phyloP scores from a whole-genome alignment of 1,140 invertebrate species.

The Aphelenchoides besseyi region DNA sequence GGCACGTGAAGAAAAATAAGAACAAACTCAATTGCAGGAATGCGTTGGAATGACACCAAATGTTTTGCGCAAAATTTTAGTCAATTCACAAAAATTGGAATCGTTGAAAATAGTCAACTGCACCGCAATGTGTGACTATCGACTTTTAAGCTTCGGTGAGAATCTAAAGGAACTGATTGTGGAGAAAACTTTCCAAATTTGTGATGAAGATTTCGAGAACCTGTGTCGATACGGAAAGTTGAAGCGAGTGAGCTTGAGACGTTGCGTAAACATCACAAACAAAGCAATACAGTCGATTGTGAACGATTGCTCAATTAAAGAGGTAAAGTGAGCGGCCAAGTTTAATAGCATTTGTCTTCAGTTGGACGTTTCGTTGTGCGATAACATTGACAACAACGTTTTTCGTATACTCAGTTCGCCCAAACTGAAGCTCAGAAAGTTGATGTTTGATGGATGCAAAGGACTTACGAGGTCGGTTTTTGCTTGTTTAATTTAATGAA shows the following conservation, averaged over 20 bases:
- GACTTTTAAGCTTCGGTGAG: background rate
- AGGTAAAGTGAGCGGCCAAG: constrained; percentile 23
- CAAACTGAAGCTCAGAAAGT: constrained; percentile 2
- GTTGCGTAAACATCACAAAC: constrained; percentile 33
- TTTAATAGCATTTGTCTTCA: constrained; percentile 27
- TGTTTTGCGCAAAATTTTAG: constrained; percentile 21
- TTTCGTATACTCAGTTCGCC: constrained; percentile 16
- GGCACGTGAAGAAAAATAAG: background rate
- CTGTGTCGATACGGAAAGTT: constrained; percentile 21
- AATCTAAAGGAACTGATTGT: constrained; percentile 20
- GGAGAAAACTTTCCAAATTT: constrained; percentile 28
- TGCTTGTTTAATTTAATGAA: background rate
- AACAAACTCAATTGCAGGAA: constrained; percentile 26
- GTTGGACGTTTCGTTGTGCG: constrained; percentile 32
- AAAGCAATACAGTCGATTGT: constrained; percentile 14
- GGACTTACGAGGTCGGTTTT: constrained; percentile 9
- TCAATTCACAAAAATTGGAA: constrained; percentile 16
- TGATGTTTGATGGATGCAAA: constrained; percentile 14
- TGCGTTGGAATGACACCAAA: constrained; percentile 24
- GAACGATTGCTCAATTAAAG: constrained; percentile 21
- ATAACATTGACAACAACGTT: constrained; percentile 25
- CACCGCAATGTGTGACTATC: constrained; percentile 29
- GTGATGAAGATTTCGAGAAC: constrained; percentile 30
- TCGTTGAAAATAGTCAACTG: constrained; percentile 29
- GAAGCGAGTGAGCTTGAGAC: constrained; percentile 10